Percentiles rank a stretch among this genome's conserved stretches.
Conservation (phyloP, 2,113 vertebrate genomes). For the Solenodon paradoxus region DNA sequence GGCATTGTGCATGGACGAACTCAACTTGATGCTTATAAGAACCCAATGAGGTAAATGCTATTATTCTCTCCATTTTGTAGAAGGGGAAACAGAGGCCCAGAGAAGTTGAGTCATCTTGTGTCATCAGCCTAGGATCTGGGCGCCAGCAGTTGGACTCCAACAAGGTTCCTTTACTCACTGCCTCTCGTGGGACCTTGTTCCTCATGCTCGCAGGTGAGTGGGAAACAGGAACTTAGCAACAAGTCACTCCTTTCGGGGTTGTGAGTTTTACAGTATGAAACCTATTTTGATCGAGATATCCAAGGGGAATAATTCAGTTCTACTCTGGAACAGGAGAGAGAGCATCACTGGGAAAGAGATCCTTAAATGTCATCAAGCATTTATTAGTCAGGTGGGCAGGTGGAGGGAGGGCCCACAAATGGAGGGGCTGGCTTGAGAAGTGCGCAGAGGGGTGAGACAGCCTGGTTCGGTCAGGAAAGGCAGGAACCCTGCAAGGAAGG, state of each 20-base stretch:
- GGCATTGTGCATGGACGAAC: background rate
- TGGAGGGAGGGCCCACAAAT: too few relatives aligned
- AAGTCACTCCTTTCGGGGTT: background rate
- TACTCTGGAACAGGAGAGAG: background rate
- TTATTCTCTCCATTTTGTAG: background rate
- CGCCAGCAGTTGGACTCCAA: too few relatives aligned
- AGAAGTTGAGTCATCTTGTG: background rate
- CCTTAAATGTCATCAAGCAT: background rate
- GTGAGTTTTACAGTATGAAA: background rate
- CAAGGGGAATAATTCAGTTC: background rate
- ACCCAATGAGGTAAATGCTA: background rate
- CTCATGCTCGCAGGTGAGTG: background rate
- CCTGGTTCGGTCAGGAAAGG: background rate
- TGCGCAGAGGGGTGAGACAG: accelerated
- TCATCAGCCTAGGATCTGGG: background rate
- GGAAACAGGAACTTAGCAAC: background rate
- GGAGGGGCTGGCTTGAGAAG: background rate
- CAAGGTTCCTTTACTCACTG: accelerated
- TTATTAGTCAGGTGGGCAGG: background rate
- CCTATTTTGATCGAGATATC: background rate
- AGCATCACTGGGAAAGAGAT: background rate
- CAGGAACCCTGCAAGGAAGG: background rate
- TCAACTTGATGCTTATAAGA: background rate
- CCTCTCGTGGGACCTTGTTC: background rate
- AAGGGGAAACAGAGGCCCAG: background rate